phyloP scores from a whole-genome alignment of 2,888 invertebrate species.

The Alentia gelatinosa region DNA sequence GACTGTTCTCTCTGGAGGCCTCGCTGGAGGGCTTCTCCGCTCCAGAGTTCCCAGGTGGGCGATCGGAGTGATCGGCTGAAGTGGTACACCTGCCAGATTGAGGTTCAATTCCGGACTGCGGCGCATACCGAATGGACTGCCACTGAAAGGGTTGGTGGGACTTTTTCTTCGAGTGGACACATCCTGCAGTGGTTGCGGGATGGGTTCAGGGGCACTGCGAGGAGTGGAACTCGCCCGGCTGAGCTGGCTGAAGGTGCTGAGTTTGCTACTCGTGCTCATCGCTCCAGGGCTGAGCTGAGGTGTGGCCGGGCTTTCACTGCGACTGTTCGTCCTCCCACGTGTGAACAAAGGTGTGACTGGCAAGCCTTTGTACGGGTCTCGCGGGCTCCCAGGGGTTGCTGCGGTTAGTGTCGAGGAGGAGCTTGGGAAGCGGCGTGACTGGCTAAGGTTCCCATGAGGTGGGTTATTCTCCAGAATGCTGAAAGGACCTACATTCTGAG shows the following conservation, averaged over 20 bases:
- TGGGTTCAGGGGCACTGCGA: background rate
- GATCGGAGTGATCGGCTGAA: background rate
- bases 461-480: slow-evolving; percentile 34
- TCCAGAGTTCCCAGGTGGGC: background rate
- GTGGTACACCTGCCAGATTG: background rate
- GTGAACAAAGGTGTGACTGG: background rate
- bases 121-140: background rate
- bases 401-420: background rate
- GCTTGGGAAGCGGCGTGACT: background rate
- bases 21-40: background rate
- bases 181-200: background rate
- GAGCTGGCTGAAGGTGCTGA: slow-evolving; percentile 27
- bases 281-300: background rate
- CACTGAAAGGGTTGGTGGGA: background rate
- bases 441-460: background rate
- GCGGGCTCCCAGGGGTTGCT: background rate
- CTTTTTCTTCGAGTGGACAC: background rate
- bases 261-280: background rate
- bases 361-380: background rate
- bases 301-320: background rate
- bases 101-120: slow-evolving; percentile 17
- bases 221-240: slow-evolving; percentile 7
- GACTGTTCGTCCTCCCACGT: background rate
- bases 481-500: slow-evolving; percentile 29
- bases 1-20: background rate